Percentiles rank a stretch among this genome's conserved stretches.
phyloP scores from a whole-genome alignment of 2,797 vertebrate genomes.

The Hemitrygon akajei region DNA sequence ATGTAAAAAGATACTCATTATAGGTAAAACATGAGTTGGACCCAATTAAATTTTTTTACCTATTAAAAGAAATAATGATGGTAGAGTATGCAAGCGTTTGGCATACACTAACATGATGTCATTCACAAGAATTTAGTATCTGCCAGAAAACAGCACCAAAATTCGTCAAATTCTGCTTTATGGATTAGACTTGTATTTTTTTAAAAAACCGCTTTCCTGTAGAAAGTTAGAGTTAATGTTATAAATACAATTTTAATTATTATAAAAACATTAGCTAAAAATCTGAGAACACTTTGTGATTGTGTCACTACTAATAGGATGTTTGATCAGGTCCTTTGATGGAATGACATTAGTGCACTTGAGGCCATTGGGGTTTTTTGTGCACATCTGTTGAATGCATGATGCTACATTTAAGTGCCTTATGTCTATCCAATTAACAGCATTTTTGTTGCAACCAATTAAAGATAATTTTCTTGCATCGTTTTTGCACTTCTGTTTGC shows the following conservation, averaged over 20 bases:
- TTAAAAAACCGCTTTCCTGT: neutral
- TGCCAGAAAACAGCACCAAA: neutral
- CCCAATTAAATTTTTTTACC: too few species aligned
- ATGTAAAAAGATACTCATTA: neutral
- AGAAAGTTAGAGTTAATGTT: neutral
- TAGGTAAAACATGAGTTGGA: neutral
- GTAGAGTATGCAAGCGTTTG: neutral
- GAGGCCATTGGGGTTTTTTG: neutral
- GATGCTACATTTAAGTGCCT: neutral
- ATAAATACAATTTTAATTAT: neutral
- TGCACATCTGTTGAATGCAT: neutral
- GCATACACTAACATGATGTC: too few species aligned
- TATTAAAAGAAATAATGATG: too few species aligned
- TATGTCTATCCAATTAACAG: neutral
- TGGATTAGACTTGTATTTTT: neutral
- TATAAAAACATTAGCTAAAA: neutral
- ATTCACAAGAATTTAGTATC: neutral
- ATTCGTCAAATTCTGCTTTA: neutral
- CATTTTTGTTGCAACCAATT: conserved; percentile 5
- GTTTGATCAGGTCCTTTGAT: neutral
- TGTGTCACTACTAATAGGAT: neutral
- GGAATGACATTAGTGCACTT: neutral
- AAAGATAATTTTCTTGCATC: conserved; percentile 16
- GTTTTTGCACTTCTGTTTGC: neutral
- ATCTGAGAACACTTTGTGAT: neutral